Evolutionary conservation across 2,888 invertebrate species (phyloP).

Genomic region (Cepaea hortensis): DNA sequence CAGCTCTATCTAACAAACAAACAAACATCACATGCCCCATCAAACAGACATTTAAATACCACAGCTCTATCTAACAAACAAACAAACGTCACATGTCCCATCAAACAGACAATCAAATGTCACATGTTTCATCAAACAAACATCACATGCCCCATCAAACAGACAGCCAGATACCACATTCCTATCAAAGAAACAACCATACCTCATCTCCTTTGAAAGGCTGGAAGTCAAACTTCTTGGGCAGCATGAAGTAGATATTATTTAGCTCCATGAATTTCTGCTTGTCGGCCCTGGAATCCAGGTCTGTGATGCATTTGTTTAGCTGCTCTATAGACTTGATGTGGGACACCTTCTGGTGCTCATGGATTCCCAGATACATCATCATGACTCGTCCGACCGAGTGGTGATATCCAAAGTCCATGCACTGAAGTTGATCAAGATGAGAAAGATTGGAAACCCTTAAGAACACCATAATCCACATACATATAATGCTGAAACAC

Average conservation of each 20-base stretch:
- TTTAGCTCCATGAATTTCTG: slow-evolving; percentile 92
- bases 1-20: too few species aligned
- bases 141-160: neutral
- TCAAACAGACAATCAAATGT: too few species aligned
- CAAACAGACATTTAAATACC: too few species aligned
- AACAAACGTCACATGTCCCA: too few species aligned
- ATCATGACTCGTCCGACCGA: slow-evolving; percentile 89
- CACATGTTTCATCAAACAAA: neutral
- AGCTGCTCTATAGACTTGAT: slow-evolving; percentile 83
- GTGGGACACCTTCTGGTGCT: slow-evolving; percentile 84
- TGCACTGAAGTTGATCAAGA: slow-evolving; percentile 81
- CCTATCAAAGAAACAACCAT: slow-evolving; percentile 30
- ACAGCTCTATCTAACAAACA: too few species aligned
- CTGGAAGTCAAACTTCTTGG: slow-evolving; percentile 90
- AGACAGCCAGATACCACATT: too few species aligned
- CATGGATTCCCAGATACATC: slow-evolving; percentile 90
- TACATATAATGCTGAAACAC: neutral
- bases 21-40: too few species aligned
- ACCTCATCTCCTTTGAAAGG: slow-evolving; percentile 86
- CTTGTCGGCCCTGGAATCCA: slow-evolving; percentile 90
- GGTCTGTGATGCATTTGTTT: slow-evolving; percentile 83
- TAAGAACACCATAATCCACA: too few species aligned
- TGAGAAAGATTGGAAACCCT: neutral
- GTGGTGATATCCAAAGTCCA: slow-evolving; percentile 96
- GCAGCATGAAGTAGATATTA: slow-evolving; percentile 89